Conservation (phyloP, 2,797 vertebrate genomes). For the Arvicola amphibius region DNA sequence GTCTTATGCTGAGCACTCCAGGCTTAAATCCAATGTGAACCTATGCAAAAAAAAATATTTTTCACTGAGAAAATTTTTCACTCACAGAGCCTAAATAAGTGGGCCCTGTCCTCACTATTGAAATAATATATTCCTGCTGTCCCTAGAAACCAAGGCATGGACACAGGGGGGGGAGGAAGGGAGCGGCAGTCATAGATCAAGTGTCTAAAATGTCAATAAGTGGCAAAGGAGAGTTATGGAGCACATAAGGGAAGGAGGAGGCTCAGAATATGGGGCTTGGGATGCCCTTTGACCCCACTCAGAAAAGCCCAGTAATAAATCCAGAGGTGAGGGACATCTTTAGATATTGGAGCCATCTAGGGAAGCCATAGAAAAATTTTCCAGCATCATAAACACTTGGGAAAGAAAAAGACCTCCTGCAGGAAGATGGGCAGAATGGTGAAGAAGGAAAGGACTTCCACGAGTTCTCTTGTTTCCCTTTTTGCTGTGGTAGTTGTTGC, state of each 20-base stretch:
- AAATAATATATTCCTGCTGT: constrained; percentile 83
- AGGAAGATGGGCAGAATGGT: background rate
- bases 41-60: constrained; percentile 38
- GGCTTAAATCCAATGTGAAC: constrained; percentile 45
- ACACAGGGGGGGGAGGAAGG: constrained; percentile 75
- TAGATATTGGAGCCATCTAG: constrained; percentile 81
- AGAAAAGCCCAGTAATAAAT: constrained; percentile 76
- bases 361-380: constrained; percentile 77
- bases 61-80: constrained; percentile 69
- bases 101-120: constrained; percentile 74
- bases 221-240: constrained; percentile 82
- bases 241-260: constrained; percentile 82
- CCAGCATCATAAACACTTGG: constrained; percentile 77
- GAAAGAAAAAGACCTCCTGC: constrained; percentile 65
- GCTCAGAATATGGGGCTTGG: constrained; percentile 57
- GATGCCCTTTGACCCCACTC: constrained; percentile 72
- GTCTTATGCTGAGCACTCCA: background rate
- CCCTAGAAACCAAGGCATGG: constrained; percentile 75
- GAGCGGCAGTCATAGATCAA: constrained; percentile 85
- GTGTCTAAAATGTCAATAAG: constrained; percentile 86
- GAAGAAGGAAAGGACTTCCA: background rate
- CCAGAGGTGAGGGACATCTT: constrained; percentile 80
- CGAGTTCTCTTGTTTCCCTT: background rate
- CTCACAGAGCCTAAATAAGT: constrained; percentile 81
- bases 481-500: background rate